phyloP scores from a whole-genome alignment of 1,140 invertebrate genomes.

The Drosophila littoralis region DNA sequence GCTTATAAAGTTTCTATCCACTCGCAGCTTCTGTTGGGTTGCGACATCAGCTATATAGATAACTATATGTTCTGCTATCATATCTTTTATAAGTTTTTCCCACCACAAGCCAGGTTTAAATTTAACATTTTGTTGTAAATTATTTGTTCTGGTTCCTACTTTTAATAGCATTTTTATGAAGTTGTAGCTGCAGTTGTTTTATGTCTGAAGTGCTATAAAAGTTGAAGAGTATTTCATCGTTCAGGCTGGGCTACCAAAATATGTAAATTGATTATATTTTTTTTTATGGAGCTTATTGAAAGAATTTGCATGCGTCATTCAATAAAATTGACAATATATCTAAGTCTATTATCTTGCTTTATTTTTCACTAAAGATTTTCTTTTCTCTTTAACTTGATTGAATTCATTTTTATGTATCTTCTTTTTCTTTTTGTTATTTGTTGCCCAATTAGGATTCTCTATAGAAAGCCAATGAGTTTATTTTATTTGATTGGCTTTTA shows the following conservation, averaged over 20 bases:
- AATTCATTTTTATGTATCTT: slow-evolving; percentile 71
- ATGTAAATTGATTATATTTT: slow-evolving; percentile 42
- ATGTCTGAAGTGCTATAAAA: background rate
- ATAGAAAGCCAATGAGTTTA: slow-evolving; percentile 79
- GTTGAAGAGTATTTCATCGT: background rate
- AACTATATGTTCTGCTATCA: background rate
- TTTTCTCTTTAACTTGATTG: slow-evolving; percentile 59
- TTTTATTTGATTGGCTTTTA: slow-evolving; percentile 73
- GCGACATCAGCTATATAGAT: background rate
- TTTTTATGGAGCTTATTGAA: slow-evolving; percentile 15
- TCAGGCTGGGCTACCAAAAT: background rate
- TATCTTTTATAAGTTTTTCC: background rate
- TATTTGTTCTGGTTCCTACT: slow-evolving; percentile 5
- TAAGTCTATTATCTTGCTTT: slow-evolving; percentile 9
- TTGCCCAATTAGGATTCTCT: slow-evolving; percentile 75
- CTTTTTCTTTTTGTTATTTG: slow-evolving; percentile 56
- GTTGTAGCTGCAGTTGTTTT: background rate
- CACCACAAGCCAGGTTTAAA: background rate
- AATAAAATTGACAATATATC: slow-evolving; percentile 24
- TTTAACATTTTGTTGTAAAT: background rate
- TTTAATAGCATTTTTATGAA: slow-evolving; percentile 1
- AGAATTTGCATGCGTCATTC: slow-evolving; percentile 29
- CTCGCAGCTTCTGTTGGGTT: background rate
- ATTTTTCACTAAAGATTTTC: slow-evolving; percentile 22
- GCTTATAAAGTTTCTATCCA: background rate